phyloP scores from a whole-genome alignment of 2,113 vertebrate species.

The Tapirus terrestris region DNA sequence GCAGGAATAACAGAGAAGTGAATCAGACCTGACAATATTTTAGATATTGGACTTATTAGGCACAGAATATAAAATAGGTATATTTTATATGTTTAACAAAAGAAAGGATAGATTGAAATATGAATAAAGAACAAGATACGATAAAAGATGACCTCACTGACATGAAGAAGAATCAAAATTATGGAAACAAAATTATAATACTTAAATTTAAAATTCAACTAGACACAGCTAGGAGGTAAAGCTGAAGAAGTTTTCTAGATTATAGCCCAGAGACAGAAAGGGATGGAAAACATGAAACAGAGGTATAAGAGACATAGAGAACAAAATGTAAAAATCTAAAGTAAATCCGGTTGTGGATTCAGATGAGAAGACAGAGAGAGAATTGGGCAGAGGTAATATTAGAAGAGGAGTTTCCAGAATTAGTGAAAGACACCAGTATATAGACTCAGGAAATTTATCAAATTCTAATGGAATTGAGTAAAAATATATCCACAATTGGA shows the following conservation, averaged over 20 bases:
- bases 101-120: neutral
- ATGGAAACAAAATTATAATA: neutral
- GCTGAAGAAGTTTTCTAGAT: neutral
- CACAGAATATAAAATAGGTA: neutral
- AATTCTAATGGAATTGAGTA: neutral
- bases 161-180: neutral
- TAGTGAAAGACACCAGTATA: neutral
- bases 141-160: neutral
- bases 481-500: neutral
- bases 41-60: neutral
- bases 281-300: neutral
- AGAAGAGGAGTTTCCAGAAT: neutral
- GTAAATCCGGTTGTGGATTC: neutral
- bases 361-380: neutral
- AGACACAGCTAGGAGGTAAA: neutral
- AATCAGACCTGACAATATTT: neutral
- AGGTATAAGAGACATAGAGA: neutral
- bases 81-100: neutral
- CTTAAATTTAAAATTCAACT: neutral
- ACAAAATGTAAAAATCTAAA: neutral
- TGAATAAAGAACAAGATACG: neutral
- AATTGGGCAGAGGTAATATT: neutral
- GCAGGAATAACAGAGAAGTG: neutral
- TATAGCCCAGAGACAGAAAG: neutral
- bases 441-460: neutral